A percentile compares a stretch with the other conserved stretches of the same genome.
phyloP scores from a whole-genome alignment of 2,888 invertebrate genomes.

The Chymomyza procnemis region DNA sequence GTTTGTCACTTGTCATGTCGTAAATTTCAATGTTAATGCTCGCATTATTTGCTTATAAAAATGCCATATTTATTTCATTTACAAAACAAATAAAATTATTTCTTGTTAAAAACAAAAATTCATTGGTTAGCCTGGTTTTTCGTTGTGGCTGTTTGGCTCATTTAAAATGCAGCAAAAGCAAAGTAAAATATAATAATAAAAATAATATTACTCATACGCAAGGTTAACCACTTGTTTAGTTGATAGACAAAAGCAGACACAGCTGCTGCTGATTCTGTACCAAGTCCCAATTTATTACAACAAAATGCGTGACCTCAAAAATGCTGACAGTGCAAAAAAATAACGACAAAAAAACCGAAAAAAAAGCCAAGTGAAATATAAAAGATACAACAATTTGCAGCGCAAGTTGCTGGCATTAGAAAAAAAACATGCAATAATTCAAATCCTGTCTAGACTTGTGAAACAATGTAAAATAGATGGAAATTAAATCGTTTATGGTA shows the following conservation, averaged over 20 bases:
- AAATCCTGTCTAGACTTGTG: slow-evolving; percentile 40
- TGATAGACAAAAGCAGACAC: slow-evolving; percentile 2
- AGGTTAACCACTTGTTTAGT: slow-evolving; percentile 57
- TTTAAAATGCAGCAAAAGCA: slow-evolving; percentile 29
- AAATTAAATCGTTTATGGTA: not conserved
- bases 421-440: slow-evolving; percentile 37
- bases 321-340: slow-evolving; percentile 3
- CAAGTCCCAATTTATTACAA: not conserved
- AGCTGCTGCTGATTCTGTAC: slow-evolving; percentile 2
- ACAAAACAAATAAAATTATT: not conserved
- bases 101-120: not conserved
- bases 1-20: slow-evolving; percentile 26
- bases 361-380: slow-evolving; percentile 27
- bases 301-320: not conserved
- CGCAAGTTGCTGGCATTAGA: slow-evolving; percentile 3
- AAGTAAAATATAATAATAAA: slow-evolving; percentile 40
- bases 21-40: slow-evolving; percentile 17
- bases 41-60: slow-evolving; percentile 34
- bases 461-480: slow-evolving; percentile 11
- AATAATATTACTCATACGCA: slow-evolving; percentile 63
- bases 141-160: slow-evolving; percentile 18
- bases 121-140: slow-evolving; percentile 26
- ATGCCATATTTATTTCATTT: too few species aligned
- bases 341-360: too few species aligned
- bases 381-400: slow-evolving; percentile 2